Conservation (phyloP, 2,888 invertebrate species). For the Pristionchus fissidentatus region DNA sequence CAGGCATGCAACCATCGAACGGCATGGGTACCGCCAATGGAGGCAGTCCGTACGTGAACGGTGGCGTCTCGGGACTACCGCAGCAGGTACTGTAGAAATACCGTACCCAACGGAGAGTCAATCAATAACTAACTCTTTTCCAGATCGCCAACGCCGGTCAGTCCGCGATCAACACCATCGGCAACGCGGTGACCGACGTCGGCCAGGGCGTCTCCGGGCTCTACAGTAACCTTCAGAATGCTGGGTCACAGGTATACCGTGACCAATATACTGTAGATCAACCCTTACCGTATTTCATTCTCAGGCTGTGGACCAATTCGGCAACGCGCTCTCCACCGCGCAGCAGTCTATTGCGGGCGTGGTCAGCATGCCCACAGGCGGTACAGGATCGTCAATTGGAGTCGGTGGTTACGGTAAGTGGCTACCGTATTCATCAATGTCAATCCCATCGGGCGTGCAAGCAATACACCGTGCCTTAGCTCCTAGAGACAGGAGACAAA, state of each 20-base stretch:
- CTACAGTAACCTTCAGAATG: not conserved
- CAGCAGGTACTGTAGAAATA: constrained; percentile 28
- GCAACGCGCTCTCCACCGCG: not conserved
- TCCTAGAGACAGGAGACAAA: too few species aligned
- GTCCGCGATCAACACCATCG: not conserved
- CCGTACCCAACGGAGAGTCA: not conserved
- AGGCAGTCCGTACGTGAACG: not conserved
- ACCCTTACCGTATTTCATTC: not conserved
- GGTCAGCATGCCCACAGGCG: not conserved
- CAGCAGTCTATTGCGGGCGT: constrained; percentile 9
- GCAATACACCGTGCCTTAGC: not conserved
- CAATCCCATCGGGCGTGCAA: not conserved
- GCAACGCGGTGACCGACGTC: not conserved
- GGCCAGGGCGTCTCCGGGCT: not conserved
- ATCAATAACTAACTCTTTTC: not conserved
- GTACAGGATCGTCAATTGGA: not conserved
- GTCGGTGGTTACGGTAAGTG: constrained; percentile 27
- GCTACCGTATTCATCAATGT: not conserved
- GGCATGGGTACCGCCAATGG: not conserved
- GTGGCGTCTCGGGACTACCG: not conserved
- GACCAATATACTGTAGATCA: not conserved
- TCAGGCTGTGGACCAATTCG: constrained; percentile 32
- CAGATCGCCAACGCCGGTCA: constrained; percentile 26
- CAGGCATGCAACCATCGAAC: not conserved
- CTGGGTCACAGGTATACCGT: not conserved